Conservation (phyloP, 2,888 invertebrate genomes). For the Ligdia adustata region DNA sequence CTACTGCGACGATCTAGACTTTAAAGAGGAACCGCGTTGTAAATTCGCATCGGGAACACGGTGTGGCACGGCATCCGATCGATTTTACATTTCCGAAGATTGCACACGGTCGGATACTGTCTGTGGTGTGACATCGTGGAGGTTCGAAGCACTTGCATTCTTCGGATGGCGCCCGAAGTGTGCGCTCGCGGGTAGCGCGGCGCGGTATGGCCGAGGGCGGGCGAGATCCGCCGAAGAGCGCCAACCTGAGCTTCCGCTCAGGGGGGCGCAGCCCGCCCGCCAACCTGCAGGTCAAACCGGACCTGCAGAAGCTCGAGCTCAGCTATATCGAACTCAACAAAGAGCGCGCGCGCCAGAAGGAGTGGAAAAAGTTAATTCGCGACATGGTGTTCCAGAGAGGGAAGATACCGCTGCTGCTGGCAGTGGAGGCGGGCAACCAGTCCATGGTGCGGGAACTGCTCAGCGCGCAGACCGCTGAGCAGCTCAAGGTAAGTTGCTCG, state of each 20-base stretch:
- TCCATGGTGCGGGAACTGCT: slow-evolving; percentile 97
- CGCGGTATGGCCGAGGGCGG: slow-evolving; percentile 56
- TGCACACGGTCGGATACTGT: slow-evolving; percentile 70
- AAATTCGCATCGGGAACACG: slow-evolving; percentile 59
- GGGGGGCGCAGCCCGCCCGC: slow-evolving; percentile 63
- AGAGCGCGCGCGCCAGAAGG: slow-evolving; percentile 76
- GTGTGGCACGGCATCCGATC: slow-evolving; percentile 67
- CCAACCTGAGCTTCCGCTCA: slow-evolving; percentile 51
- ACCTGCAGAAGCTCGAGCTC: slow-evolving; percentile 75
- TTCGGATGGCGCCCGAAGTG: slow-evolving; percentile 64
- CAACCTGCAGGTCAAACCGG: slow-evolving; percentile 57
- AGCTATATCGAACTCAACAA: slow-evolving; percentile 81
- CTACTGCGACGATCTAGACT: slow-evolving; percentile 50
- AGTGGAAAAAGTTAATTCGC: slow-evolving; percentile 84
- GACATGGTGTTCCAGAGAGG: slow-evolving; percentile 91
- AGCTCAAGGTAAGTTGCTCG: slow-evolving; percentile 86
- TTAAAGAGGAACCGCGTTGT: slow-evolving; percentile 50
- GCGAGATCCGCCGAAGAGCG: slow-evolving; percentile 62
- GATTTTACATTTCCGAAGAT: slow-evolving; percentile 67
- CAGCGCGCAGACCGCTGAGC: slow-evolving; percentile 93
- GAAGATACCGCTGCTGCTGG: slow-evolving; percentile 95
- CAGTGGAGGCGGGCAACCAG: slow-evolving; percentile 97
- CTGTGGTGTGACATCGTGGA: slow-evolving; percentile 68
- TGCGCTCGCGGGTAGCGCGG: slow-evolving; percentile 57
- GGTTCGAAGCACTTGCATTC: slow-evolving; percentile 69